Evolutionary conservation across 2,888 invertebrate genomes (phyloP).

Genomic region (Portevinia maculata): DNA sequence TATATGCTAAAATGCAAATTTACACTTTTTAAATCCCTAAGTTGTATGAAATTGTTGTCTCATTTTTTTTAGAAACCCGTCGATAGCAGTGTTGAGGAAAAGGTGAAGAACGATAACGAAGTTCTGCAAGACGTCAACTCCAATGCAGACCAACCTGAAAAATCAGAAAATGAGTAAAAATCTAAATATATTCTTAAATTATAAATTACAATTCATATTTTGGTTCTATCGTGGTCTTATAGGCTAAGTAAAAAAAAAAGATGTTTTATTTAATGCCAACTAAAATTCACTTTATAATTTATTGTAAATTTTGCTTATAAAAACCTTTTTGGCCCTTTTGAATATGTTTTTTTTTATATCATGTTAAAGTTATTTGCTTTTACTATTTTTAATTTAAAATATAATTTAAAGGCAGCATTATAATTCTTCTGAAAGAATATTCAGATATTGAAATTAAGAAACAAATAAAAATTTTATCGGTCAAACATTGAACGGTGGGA

Average conservation of each 20-base stretch:
- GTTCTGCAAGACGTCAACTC: slow-evolving; percentile 46
- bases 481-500: slow-evolving; percentile 9
- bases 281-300: slow-evolving; percentile 37
- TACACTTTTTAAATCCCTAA: background rate
- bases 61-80: slow-evolving; percentile 55
- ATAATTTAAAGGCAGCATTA: background rate
- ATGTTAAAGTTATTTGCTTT: slow-evolving; percentile 2
- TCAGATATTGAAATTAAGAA: slow-evolving; percentile 12
- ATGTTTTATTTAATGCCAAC: slow-evolving; percentile 22
- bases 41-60: slow-evolving; percentile 15
- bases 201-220: slow-evolving; percentile 49
- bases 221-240: slow-evolving; percentile 68
- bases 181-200: slow-evolving; percentile 9
- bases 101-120: slow-evolving; percentile 45
- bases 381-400: slow-evolving; percentile 13
- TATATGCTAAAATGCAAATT: slow-evolving; percentile 25
- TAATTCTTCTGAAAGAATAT: slow-evolving; percentile 15
- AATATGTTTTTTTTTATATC: slow-evolving; percentile 25
- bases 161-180: slow-evolving; percentile 55
- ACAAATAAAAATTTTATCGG: slow-evolving; percentile 44
- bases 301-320: slow-evolving; percentile 54
- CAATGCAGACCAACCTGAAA: slow-evolving; percentile 46
- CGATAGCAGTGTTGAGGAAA: slow-evolving; percentile 65
- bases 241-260: slow-evolving; percentile 51
- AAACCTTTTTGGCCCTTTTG: slow-evolving; percentile 27